A percentile compares a stretch with the other conserved stretches of the same genome.
These are phyloP conservation scores for Halocynthia roretzi DNA, from an alignment of 23 tunicate genomes.

Conservation along the genomic window DNA sequence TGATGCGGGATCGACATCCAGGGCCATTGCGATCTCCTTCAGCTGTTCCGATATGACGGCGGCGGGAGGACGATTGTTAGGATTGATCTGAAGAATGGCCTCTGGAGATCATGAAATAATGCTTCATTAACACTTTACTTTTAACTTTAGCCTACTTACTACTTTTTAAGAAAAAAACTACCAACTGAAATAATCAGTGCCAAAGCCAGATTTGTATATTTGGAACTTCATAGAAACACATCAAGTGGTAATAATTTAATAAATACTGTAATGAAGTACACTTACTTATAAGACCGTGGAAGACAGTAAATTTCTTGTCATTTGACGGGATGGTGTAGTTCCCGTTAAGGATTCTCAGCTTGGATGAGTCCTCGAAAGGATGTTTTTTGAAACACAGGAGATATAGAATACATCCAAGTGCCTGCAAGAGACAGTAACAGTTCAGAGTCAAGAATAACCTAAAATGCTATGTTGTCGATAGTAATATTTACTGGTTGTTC, in stretches of 20 bases:
- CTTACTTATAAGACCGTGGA: slow-evolving; percentile 87
- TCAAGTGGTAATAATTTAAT: neutral
- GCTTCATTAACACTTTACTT: too few species aligned
- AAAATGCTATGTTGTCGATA: too few species aligned
- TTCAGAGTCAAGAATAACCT: too few species aligned
- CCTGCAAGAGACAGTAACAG: slow-evolving; percentile 24
- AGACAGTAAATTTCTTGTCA: slow-evolving; percentile 60
- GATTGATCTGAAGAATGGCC: slow-evolving; percentile 86
- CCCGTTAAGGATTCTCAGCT: slow-evolving; percentile 86
- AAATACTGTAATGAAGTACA: neutral
- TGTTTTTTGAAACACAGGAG: slow-evolving; percentile 83
- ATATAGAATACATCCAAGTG: slow-evolving; percentile 82
- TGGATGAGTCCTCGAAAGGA: slow-evolving; percentile 91
- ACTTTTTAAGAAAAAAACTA: too few species aligned
- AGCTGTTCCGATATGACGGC: slow-evolving; percentile 84
- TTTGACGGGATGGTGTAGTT: slow-evolving; percentile 67
- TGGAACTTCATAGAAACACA: too few species aligned
- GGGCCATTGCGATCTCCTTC: slow-evolving; percentile 56
- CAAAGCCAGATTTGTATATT: too few species aligned
- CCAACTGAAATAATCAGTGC: too few species aligned
- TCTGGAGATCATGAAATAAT: slow-evolving; percentile 31
- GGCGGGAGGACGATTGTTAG: slow-evolving; percentile 93
- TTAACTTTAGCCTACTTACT: too few species aligned
- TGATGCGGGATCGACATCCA: slow-evolving; percentile 52
- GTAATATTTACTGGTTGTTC: too few species aligned